These are phyloP conservation scores for Euphysa ruthae DNA, from an alignment of 30 jellyfish, hydroid and myxozoan genomes.

Conservation along the genomic window DNA sequence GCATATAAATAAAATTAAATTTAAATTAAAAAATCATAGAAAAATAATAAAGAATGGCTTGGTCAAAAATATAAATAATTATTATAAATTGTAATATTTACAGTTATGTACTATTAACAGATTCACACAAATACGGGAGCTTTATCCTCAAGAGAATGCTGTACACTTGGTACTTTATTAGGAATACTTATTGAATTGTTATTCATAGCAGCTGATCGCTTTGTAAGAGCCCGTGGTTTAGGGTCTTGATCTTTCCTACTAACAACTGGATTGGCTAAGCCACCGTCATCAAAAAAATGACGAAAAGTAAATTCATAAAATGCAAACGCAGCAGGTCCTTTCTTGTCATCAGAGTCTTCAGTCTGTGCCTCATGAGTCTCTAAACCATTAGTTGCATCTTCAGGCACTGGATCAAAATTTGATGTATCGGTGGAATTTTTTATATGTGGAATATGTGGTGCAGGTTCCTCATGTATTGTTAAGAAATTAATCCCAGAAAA, in stretches of 20 bases:
- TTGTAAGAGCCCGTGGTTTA: conserved; percentile 20
- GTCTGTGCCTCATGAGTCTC: conserved; percentile 33
- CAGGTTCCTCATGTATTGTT: conserved; percentile 52
- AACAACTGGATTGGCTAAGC: conserved; percentile 37
- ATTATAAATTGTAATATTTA: too few relatives aligned
- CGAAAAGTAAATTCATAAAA: conserved; percentile 96
- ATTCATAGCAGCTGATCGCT: conserved; percentile 70
- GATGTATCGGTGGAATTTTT: conserved; percentile 93
- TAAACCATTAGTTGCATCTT: conserved; percentile 40
- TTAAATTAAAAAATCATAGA: too few relatives aligned
- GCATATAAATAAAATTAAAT: too few relatives aligned
- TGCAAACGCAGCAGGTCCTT: conserved; percentile 86
- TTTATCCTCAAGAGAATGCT: conserved; percentile 56
- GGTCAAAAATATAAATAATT: too few relatives aligned
- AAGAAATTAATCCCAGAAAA: conserved; percentile 60
- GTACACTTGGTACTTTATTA: conserved; percentile 84
- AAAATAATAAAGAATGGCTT: too few relatives aligned
- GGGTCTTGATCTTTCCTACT: background rate
- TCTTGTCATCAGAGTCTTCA: conserved; percentile 41
- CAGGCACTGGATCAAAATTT: conserved; percentile 98
- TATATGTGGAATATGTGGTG: conserved; percentile 85
- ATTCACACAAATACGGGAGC: conserved; percentile 89
- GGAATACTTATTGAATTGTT: conserved; percentile 84
- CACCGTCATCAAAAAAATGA: conserved; percentile 96
- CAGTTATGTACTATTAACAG: background rate